Base-by-base conservation (phyloP, 2,797 vertebrate species). In the Cossypha dichroa region DNA sequence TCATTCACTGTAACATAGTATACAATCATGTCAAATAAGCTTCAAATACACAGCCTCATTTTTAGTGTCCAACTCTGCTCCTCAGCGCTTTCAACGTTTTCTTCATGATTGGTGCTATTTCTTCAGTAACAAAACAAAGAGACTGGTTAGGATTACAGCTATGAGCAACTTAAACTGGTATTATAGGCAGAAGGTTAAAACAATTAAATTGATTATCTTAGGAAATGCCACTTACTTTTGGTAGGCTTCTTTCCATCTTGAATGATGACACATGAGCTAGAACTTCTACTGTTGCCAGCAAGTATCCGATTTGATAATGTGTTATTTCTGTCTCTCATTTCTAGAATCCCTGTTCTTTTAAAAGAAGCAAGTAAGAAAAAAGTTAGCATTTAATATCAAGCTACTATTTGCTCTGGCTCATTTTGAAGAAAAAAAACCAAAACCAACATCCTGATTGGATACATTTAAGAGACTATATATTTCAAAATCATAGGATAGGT, bases 61-160 rank as follows among this genome's bases (percentile, higher is more conserved):
- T 98, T 80, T 98, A 96, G 43, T 97, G 97, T 79, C 98, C 98
- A 68, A 98, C 73, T 95, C 98, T 98, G 46, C 97, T 99, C 97
- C 97, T 99, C 95, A 99, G 98, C 8, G 98, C 98, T 96, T 98
- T 98, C 91, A 99, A 93, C 60, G 98, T 98, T 96, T 99, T 99
- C 73, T 97, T 98, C 99, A 99, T 99, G 96, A 99, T 99, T 83
- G 99, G 99, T 88, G 98, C 98, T 26, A 99, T 97, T 98, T 97
- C 99, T 99, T 95, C 31, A 76, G 28, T 2, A 91, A 78, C 29
- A 89, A 69, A 72, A 63, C 23, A 85, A 54, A 79, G 5, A 91
- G 17, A 88, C 2, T 16, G n/a, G 26, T 96, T 82, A 93, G 59
- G 15, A 77, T 89, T 72, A 87, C 36, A 93, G 40, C n/a, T 70